These are phyloP conservation scores for Drosophila tanythrix DNA, from an alignment of 2,888 invertebrate genomes.

Conservation along the genomic window DNA sequence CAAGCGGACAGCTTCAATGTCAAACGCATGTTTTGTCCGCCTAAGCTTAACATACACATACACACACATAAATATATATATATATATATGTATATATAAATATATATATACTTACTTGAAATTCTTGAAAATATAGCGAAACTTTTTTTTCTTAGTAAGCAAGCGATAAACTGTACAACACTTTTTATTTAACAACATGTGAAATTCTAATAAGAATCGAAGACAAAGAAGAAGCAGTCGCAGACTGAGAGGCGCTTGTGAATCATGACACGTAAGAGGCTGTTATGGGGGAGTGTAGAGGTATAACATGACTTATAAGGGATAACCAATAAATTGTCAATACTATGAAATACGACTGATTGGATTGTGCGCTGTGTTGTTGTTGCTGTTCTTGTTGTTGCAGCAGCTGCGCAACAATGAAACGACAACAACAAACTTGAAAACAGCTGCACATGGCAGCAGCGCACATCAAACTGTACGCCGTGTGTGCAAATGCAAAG, in stretches of 20 bases:
- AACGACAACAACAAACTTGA: conserved; percentile 50
- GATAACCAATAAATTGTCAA: conserved; percentile 28
- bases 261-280: conserved; percentile 28
- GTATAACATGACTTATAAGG: neutral
- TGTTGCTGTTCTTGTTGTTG: conserved; percentile 24
- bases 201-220: conserved; percentile 19
- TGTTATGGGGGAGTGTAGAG: neutral
- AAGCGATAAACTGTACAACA: conserved; percentile 14
- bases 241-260: conserved; percentile 28
- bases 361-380: conserved; percentile 40
- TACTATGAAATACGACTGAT: conserved; percentile 28
- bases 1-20: conserved; percentile 17
- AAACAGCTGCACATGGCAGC: conserved; percentile 69
- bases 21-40: neutral
- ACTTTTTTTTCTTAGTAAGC: neutral
- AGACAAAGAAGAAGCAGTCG: conserved; percentile 3
- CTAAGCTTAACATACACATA: neutral
- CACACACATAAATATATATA: no score
- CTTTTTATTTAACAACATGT: neutral
- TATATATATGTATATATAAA: neutral
- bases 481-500: conserved; percentile 16
- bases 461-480: conserved; percentile 57
- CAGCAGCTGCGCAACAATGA: conserved; percentile 69
- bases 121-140: neutral
- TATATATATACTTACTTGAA: neutral